Evolutionary conservation across 2,888 invertebrate genomes (phyloP), one percentile per base, ranked within the genome.

Genomic region (Heliconius aoede): DNA sequence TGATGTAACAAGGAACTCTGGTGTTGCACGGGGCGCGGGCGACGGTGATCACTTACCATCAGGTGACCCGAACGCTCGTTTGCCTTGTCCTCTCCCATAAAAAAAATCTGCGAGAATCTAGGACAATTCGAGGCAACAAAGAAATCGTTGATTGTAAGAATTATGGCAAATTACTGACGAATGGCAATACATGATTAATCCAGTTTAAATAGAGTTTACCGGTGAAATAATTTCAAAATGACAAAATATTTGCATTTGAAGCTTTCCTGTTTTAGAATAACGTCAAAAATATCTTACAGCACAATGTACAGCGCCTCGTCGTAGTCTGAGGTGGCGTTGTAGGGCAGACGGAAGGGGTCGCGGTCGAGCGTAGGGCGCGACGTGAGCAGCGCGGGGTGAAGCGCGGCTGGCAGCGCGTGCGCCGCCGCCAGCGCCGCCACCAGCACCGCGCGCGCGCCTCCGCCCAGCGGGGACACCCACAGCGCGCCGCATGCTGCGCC

Each of bases 401-500:
- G 81, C 24, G 84, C 74, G n/a, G 89, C 87, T 1, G 93, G 91
- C 67, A 89, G 46, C 55, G 88, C 85, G 84, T 91, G 90, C 76
- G 86, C 86, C 0, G 82, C 82, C 32, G 89, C 89, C 74, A 92
- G 81, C 76, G 84, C 71, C n/a, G 81, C 76, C 80, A 92, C 84
- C 79, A 92, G 79, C 71, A 78, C 80, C 40, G 86, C 85, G 71
- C 94, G 91, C 76, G 85, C 84, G 51, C 86, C 83, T 13, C 89
- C 89, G 26, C 91, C 84, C 79, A 92, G 82, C 30, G 93, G 93
- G 1, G 90, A 87, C 82, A 92, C 89, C 90, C 92, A 92, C 79
- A 94, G 82, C 60, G 89, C 90, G 51, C 90, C 91, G 81, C 92
- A 92, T 9, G 90, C 86, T 4, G 88, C 89, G 3, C 89, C 92